Percentiles rank a stretch among this genome's conserved stretches.
phyloP scores from a whole-genome alignment of 2,113 vertebrate genomes.

The Crypturellus undulatus region DNA sequence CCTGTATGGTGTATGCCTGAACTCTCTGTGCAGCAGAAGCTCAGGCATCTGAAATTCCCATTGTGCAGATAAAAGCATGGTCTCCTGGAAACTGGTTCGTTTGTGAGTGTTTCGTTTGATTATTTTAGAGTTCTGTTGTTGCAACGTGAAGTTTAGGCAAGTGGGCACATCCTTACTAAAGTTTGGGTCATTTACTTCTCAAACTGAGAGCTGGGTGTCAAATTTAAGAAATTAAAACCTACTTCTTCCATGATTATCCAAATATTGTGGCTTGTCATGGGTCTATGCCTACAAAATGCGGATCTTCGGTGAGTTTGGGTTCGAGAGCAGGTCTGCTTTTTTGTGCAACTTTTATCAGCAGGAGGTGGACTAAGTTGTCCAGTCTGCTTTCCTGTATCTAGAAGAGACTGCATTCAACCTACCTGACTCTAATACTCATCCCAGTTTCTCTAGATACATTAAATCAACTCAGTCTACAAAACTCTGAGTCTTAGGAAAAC shows the following conservation, averaged over 20 bases:
- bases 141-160: neutral
- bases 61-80: neutral
- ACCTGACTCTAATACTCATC: neutral
- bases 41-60: neutral
- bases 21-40: neutral
- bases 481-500: neutral
- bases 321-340: neutral
- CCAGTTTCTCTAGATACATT: neutral
- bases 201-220: neutral
- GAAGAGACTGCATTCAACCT: fast-evolving
- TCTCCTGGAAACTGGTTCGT: neutral
- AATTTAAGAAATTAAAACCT: neutral
- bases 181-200: neutral
- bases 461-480: neutral
- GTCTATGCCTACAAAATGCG: neutral
- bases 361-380: neutral
- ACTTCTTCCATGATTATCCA: neutral
- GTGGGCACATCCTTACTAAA: neutral
- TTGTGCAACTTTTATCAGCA: neutral
- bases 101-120: neutral
- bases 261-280: neutral
- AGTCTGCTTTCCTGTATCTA: neutral
- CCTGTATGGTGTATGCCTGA: neutral
- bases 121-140: neutral
- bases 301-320: neutral